Evolutionary conservation across 2,113 vertebrate genomes (phyloP).

Genomic region (Lamprologus callipterus): DNA sequence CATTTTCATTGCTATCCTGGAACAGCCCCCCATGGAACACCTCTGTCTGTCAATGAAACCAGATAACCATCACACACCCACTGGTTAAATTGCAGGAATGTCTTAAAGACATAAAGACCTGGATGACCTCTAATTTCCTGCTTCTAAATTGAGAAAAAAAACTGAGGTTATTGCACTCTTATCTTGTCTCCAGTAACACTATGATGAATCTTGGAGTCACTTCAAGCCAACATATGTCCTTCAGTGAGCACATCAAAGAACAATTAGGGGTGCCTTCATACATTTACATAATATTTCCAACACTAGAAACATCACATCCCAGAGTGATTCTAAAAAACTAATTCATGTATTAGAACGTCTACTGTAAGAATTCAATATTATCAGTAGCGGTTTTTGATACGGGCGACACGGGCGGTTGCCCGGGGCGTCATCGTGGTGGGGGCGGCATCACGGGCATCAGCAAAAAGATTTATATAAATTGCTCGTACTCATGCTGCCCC

Average conservation of each 20-base stretch:
- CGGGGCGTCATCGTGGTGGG: too few relatives aligned
- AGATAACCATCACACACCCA: background rate
- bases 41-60: background rate
- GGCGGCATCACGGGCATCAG: background rate
- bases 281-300: background rate
- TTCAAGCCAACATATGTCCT: background rate
- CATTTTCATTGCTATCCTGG: background rate
- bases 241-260: background rate
- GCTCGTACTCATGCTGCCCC: too few relatives aligned
- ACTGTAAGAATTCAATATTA: background rate
- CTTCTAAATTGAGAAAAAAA: background rate
- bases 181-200: background rate
- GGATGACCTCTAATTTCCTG: background rate
- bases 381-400: background rate
- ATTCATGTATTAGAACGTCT: background rate
- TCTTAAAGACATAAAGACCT: background rate
- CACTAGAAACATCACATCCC: background rate
- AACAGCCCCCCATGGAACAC: background rate
- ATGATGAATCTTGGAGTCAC: background rate
- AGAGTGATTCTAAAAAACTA: background rate
- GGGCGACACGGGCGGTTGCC: background rate
- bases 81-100: background rate
- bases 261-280: background rate
- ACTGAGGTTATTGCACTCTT: background rate
- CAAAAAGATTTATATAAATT: background rate